Percentiles rank a stretch among this genome's conserved stretches.
phyloP scores from a whole-genome alignment of 1,140 invertebrate genomes.

The Sitophilus oryzae region DNA sequence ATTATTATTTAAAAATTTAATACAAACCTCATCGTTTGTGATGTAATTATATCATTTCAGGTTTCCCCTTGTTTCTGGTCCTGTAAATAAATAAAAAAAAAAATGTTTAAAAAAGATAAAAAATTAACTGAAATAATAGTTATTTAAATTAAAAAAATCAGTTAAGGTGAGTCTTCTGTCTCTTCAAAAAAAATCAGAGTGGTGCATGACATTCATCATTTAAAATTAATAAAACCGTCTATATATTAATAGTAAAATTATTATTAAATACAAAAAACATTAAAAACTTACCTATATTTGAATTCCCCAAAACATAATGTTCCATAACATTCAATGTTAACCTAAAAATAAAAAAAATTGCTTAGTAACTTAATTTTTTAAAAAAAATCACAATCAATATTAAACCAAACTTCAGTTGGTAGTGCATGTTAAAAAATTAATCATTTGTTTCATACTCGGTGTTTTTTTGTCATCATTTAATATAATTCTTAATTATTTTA shows the following conservation, averaged over 20 bases:
- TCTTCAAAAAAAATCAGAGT: slow-evolving; percentile 15
- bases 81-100: neutral
- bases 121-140: neutral
- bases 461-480: slow-evolving; percentile 15
- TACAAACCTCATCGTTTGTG: no score
- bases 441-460: slow-evolving; percentile 13
- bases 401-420: slow-evolving; percentile 19
- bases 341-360: neutral
- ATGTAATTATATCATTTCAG: neutral
- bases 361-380: neutral
- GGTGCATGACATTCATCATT: slow-evolving; percentile 21
- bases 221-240: no score
- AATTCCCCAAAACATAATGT: neutral
- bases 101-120: neutral
- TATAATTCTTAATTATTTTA: neutral
- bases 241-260: no score
- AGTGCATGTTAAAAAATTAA: slow-evolving; percentile 25
- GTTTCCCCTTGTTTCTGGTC: neutral
- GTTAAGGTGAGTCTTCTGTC: slow-evolving; percentile 10
- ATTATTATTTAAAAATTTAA: neutral
- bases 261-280: no score
- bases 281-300: no score
- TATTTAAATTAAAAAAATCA: neutral
- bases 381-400: neutral
- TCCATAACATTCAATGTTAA: neutral